Conservation (phyloP, 1,140 invertebrate genomes). For the Drosophila lowei region DNA sequence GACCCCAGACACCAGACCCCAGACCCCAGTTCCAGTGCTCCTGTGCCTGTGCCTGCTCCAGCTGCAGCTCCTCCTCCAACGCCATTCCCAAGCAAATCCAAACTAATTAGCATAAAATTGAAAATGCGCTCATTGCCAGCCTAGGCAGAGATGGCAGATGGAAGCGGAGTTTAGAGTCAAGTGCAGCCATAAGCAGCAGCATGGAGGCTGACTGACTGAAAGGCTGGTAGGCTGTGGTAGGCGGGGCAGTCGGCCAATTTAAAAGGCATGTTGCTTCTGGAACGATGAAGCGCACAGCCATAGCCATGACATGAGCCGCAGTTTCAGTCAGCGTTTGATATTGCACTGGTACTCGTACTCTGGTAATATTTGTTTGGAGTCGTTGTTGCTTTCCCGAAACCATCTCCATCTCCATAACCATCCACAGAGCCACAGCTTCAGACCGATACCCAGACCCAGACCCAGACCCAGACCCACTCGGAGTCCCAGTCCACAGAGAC, state of each 20-base stretch:
- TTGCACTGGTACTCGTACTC: constrained; percentile 2
- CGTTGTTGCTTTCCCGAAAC: not conserved
- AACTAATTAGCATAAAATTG: constrained; percentile 78
- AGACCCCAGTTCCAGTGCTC: not conserved
- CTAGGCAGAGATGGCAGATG: not conserved
- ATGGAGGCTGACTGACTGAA: constrained; percentile 2
- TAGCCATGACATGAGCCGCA: too few species aligned
- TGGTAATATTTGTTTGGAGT: constrained; percentile 20
- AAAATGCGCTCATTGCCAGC: constrained; percentile 57
- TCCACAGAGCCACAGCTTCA: not conserved
- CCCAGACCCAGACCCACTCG: not conserved
- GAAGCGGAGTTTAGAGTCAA: constrained; percentile 24
- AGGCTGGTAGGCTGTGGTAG: constrained; percentile 24
- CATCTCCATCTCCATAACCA: not conserved
- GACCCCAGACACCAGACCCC: too few species aligned
- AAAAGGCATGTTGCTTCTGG: constrained; percentile 64
- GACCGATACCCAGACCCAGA: not conserved
- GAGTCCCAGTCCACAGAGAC: too few species aligned
- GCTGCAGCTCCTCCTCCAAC: not conserved
- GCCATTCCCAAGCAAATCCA: constrained; percentile 29
- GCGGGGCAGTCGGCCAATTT: constrained; percentile 64
- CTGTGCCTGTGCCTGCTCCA: too few species aligned
- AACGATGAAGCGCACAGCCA: constrained; percentile 13
- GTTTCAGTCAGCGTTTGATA: constrained; percentile 17
- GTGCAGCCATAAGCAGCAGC: constrained; percentile 33